These are phyloP conservation scores for Spongia lamella DNA, from an alignment of 37 sponge, comb jelly and placozoan genomes.

Conservation along the genomic window DNA sequence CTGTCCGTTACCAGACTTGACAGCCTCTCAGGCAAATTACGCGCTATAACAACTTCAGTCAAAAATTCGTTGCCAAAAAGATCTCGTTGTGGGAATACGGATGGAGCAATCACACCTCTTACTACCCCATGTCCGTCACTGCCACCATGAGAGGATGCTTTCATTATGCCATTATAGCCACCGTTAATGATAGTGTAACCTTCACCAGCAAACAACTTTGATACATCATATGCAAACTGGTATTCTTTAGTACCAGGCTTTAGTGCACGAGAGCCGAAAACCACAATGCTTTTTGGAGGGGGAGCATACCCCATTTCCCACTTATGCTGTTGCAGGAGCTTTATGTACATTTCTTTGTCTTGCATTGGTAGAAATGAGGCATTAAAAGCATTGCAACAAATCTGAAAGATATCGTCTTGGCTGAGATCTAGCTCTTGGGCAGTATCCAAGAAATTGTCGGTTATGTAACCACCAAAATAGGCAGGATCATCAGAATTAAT, in stretches of 20 bases:
- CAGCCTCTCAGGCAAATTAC: constrained; percentile 31
- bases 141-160: constrained; percentile 57
- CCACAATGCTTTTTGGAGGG: constrained; percentile 47
- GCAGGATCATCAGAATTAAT: constrained; percentile 84
- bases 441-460: constrained; percentile 50
- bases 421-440: constrained; percentile 18
- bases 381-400: constrained; percentile 67
- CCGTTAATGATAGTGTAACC: constrained; percentile 71
- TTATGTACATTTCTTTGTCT: constrained; percentile 48
- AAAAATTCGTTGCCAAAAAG: constrained; percentile 50
- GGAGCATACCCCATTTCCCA: constrained; percentile 50
- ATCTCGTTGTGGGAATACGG: constrained; percentile 35
- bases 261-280: constrained; percentile 64
- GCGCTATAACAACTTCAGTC: constrained; percentile 10
- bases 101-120: constrained; percentile 61
- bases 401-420: constrained; percentile 48
- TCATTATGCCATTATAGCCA: constrained; percentile 78
- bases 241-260: constrained; percentile 48
- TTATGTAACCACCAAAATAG: constrained; percentile 81
- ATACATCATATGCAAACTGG: constrained; percentile 31
- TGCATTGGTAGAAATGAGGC: constrained; percentile 49
- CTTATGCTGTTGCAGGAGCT: constrained; percentile 37
- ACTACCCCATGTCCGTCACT: background rate
- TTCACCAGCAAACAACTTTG: constrained; percentile 40
- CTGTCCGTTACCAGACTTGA: constrained; percentile 34